phyloP scores from a whole-genome alignment of 2,888 invertebrate genomes.

The Plagodis pulveraria region DNA sequence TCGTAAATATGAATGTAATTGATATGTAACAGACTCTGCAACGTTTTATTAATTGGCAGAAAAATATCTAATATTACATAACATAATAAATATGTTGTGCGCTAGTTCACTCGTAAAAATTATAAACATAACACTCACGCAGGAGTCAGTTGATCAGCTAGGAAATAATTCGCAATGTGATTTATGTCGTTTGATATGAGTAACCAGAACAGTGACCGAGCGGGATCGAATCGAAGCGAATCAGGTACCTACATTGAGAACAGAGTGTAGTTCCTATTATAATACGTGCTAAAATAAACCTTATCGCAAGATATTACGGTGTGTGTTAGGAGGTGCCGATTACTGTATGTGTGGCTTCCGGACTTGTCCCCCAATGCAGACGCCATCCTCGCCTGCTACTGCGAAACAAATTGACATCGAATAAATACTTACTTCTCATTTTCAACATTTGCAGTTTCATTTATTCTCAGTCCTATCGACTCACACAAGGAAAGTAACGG shows the following conservation, averaged over 20 bases:
- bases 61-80: constrained; percentile 26
- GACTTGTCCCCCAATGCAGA: constrained; percentile 73
- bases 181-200: constrained; percentile 44
- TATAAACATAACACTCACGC: constrained; percentile 10
- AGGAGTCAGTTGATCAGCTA: constrained; percentile 24
- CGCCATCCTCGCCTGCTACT: constrained; percentile 51
- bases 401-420: constrained; percentile 41
- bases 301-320: constrained; percentile 26
- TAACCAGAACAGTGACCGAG: constrained; percentile 83
- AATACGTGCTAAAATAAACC: constrained; percentile 21
- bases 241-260: constrained; percentile 71
- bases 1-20: constrained; percentile 6
- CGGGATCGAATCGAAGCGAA: constrained; percentile 68
- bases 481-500: too few relatives aligned
- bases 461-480: too few relatives aligned
- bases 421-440: constrained; percentile 30
- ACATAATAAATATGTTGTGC: neutral
- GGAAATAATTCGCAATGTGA: constrained; percentile 39
- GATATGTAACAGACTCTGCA: constrained; percentile 12
- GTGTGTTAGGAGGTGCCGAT: constrained; percentile 26
- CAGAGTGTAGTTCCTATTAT: constrained; percentile 39
- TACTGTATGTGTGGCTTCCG: constrained; percentile 67
- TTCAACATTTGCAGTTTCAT: constrained; percentile 2
- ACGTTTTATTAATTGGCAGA: constrained; percentile 16
- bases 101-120: neutral